phyloP scores from a whole-genome alignment of 2,113 vertebrate genomes.

The Elgaria multicarinata region DNA sequence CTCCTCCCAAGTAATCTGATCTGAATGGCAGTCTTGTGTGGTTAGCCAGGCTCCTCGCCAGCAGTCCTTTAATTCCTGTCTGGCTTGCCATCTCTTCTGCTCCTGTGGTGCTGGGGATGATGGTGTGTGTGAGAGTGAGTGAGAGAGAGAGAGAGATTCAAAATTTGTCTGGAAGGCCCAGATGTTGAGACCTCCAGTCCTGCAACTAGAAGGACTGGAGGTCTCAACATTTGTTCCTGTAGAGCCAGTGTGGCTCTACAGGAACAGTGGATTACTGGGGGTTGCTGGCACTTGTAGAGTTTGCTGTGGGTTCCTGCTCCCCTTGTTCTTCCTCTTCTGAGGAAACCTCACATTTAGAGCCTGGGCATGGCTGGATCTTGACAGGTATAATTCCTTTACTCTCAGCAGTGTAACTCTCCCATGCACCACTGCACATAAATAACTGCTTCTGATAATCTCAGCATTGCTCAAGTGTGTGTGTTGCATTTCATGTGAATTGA shows the following conservation, averaged over 20 bases:
- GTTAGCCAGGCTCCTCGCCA: neutral
- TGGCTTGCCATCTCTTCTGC: neutral
- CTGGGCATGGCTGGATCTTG: neutral
- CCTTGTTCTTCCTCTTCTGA: neutral
- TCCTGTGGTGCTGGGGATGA: neutral
- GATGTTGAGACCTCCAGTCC: neutral
- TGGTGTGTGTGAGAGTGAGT: too few relatives aligned
- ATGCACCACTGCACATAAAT: neutral
- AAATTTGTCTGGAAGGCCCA: too few relatives aligned
- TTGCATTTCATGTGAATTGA: neutral
- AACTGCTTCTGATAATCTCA: neutral
- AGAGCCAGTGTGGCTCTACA: neutral
- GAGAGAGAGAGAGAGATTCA: neutral
- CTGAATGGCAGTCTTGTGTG: neutral
- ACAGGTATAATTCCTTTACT: neutral
- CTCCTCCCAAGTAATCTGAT: neutral
- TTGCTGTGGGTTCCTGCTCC: neutral
- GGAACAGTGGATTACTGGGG: neutral
- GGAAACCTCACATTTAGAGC: neutral
- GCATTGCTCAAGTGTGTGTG: neutral
- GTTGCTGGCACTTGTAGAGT: neutral
- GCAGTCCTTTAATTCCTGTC: too few relatives aligned
- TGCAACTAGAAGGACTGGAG: neutral
- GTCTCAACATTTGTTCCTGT: too few relatives aligned
- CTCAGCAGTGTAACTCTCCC: neutral